Evolutionary conservation across 2,888 invertebrate genomes (phyloP).

Genomic region (Acanthoscelides obtectus): DNA sequence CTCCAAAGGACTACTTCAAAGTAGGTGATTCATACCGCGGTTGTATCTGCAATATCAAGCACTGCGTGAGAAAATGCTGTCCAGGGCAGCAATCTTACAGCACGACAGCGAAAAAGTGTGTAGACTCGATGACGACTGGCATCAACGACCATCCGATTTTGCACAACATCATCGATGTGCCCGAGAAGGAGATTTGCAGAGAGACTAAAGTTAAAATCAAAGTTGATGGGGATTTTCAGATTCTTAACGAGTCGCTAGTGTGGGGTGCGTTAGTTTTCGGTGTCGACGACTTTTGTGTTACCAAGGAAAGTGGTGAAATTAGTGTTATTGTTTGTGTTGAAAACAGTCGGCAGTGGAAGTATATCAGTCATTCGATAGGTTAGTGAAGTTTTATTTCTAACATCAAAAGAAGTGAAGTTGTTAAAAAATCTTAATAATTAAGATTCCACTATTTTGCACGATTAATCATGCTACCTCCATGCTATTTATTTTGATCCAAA

Average conservation of each 20-base stretch:
- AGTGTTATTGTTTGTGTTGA: slow-evolving; percentile 6
- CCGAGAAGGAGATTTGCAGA: neutral
- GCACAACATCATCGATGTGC: neutral
- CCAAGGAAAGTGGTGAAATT: neutral
- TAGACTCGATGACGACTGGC: slow-evolving; percentile 8
- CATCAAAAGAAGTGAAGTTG: no score
- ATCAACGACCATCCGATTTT: neutral
- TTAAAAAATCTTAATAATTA: no score
- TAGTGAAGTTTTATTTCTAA: neutral
- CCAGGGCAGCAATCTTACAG: slow-evolving; percentile 17
- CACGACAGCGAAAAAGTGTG: slow-evolving; percentile 6
- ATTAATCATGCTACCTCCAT: no score
- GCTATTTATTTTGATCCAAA: no score
- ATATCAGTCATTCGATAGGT: neutral
- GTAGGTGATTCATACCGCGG: slow-evolving; percentile 12
- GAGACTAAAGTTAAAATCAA: neutral
- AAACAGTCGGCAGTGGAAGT: neutral
- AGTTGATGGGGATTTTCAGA: neutral
- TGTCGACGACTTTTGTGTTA: slow-evolving; percentile 1
- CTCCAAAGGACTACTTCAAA: slow-evolving; percentile 18
- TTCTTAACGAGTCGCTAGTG: neutral
- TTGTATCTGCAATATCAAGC: slow-evolving; percentile 20
- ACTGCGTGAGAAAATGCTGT: slow-evolving; percentile 27
- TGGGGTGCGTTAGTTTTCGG: neutral
- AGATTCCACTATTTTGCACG: no score